Evolutionary conservation across 2,888 invertebrate genomes (phyloP).

Genomic region (Mythimna albipuncta): DNA sequence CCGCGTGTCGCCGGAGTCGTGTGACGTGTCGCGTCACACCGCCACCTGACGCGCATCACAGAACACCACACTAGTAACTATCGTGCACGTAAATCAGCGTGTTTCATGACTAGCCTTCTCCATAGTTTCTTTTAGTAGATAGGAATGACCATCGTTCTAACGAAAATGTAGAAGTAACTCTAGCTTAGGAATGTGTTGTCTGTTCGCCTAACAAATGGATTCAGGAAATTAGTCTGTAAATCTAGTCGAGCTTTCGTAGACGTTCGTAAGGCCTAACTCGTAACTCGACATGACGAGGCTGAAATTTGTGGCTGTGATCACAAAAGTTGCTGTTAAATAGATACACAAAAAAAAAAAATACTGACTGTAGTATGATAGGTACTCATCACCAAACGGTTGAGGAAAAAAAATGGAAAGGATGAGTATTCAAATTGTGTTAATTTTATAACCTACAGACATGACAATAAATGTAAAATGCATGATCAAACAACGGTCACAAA

Average conservation of each 20-base stretch:
- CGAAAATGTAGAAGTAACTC: background rate
- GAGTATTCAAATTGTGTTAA: conserved; percentile 1
- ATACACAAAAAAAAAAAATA: background rate
- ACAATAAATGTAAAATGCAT: background rate
- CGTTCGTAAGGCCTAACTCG: background rate
- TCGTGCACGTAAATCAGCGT: conserved; percentile 40
- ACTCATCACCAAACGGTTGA: background rate
- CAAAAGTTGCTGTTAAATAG: conserved; percentile 10
- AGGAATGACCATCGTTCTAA: conserved; percentile 12
- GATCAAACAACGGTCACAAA: background rate
- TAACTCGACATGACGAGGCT: conserved; percentile 23
- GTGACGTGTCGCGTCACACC: conserved; percentile 61
- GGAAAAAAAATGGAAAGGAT: background rate
- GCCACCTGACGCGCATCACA: conserved; percentile 59
- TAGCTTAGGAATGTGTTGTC: conserved; percentile 9
- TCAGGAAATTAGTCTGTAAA: conserved; percentile 30
- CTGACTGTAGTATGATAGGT: background rate
- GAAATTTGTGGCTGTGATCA: conserved; percentile 4
- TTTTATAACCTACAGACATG: background rate
- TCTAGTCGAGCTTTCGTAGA: conserved; percentile 30
- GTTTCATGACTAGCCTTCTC: conserved; percentile 26
- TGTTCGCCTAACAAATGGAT: conserved; percentile 28
- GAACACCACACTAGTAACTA: conserved; percentile 46
- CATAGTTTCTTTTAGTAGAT: conserved; percentile 15
- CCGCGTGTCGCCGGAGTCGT: conserved; percentile 60